These are phyloP conservation scores for Diaprepes abbreviatus DNA, from an alignment of 2,888 invertebrate genomes.

Conservation along the genomic window DNA sequence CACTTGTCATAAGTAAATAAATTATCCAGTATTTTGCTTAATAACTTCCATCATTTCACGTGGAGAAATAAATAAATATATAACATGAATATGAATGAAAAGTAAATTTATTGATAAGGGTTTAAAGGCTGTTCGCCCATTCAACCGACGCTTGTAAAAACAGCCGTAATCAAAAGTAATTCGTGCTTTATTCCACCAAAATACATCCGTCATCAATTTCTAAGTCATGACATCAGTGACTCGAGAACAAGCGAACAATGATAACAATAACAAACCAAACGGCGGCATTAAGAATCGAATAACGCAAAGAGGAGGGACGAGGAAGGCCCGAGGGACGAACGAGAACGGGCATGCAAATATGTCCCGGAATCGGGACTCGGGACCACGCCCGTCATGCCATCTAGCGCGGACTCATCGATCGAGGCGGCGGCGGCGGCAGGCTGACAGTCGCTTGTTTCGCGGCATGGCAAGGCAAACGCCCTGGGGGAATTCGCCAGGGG, in stretches of 20 bases:
- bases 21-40: no score
- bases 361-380: constrained; percentile 35
- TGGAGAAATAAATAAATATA: no score
- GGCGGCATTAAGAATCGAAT: constrained; percentile 16
- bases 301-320: constrained; percentile 6
- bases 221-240: not conserved
- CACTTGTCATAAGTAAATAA: no score
- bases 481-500: constrained; percentile 12
- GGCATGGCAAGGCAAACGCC: constrained; percentile 29
- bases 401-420: constrained; percentile 44
- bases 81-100: no score
- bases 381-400: constrained; percentile 40
- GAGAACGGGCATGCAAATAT: constrained; percentile 33
- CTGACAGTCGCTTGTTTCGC: constrained; percentile 18
- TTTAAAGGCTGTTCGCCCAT: no score
- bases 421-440: constrained; percentile 26
- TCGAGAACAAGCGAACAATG: not conserved
- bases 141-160: not conserved
- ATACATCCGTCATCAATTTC: not conserved
- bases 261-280: not conserved
- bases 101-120: no score
- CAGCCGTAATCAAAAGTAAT: not conserved
- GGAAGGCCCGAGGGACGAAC: constrained; percentile 25
- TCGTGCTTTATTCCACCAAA: not conserved
- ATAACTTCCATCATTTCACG: no score